Conservation (phyloP, 2,113 vertebrate species). For the Tachycineta bicolor region DNA sequence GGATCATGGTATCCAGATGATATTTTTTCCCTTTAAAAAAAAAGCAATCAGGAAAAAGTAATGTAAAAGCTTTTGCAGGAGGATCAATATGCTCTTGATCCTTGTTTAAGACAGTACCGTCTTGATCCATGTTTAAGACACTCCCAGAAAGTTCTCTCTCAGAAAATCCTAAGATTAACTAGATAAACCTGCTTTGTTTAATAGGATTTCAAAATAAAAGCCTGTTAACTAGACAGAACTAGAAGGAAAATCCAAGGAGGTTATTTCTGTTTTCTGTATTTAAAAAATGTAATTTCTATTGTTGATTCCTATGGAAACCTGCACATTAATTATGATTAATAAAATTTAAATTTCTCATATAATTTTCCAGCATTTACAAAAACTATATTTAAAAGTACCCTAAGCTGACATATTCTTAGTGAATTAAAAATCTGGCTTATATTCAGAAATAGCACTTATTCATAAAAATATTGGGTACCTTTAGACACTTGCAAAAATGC, state of each 20-base stretch:
- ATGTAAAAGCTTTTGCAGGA: background rate
- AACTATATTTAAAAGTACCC: background rate
- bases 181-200: background rate
- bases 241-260: background rate
- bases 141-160: background rate
- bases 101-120: background rate
- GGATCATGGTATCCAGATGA: background rate
- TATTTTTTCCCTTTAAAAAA: background rate
- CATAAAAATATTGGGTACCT: background rate
- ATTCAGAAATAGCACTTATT: background rate
- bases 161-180: background rate
- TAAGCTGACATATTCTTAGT: background rate
- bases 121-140: background rate
- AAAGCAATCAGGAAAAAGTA: background rate
- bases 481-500: background rate
- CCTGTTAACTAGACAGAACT: background rate
- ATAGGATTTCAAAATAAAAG: background rate
- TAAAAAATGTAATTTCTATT: background rate
- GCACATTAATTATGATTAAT: background rate
- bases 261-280: background rate
- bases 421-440: background rate
- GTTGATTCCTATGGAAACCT: background rate
- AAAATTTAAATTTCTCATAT: background rate
- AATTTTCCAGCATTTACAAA: background rate
- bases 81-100: background rate